Percentiles rank a stretch among this genome's conserved stretches.
These are phyloP conservation scores for Maniola hyperantus DNA, from an alignment of 2,888 invertebrate genomes.

Conservation along the genomic window DNA sequence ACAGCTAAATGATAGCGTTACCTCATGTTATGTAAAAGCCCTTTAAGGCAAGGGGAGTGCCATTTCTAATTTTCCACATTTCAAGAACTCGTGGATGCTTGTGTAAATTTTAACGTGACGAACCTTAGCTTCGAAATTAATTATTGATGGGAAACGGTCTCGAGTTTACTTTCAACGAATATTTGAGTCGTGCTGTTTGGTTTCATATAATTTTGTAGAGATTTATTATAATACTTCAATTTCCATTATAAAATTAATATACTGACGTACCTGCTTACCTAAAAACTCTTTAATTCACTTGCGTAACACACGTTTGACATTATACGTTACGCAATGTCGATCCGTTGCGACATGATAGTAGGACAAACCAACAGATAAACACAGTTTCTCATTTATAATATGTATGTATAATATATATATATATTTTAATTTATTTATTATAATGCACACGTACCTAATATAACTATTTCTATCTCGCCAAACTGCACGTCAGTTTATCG, in stretches of 20 bases:
- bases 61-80: conserved; percentile 18
- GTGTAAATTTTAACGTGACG: conserved; percentile 31
- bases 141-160: conserved; percentile 29
- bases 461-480: too few species aligned
- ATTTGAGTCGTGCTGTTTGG: conserved; percentile 17
- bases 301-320: too few species aligned
- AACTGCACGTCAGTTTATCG: too few species aligned
- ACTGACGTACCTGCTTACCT: too few species aligned
- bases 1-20: not conserved
- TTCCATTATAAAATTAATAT: not conserved
- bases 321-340: too few species aligned
- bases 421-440: too few species aligned
- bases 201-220: not conserved
- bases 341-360: too few species aligned
- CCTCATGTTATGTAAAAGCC: not conserved
- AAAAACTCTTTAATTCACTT: too few species aligned
- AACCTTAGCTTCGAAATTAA: conserved; percentile 31
- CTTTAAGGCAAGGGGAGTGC: not conserved
- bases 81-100: conserved; percentile 12
- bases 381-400: not conserved
- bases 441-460: too few species aligned
- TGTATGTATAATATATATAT: too few species aligned
- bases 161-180: conserved; percentile 29
- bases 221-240: not conserved
- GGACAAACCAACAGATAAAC: too few species aligned